Base-by-base conservation (phyloP, 2,888 invertebrate genomes). In the Branchinecta sandiegonensis region DNA sequence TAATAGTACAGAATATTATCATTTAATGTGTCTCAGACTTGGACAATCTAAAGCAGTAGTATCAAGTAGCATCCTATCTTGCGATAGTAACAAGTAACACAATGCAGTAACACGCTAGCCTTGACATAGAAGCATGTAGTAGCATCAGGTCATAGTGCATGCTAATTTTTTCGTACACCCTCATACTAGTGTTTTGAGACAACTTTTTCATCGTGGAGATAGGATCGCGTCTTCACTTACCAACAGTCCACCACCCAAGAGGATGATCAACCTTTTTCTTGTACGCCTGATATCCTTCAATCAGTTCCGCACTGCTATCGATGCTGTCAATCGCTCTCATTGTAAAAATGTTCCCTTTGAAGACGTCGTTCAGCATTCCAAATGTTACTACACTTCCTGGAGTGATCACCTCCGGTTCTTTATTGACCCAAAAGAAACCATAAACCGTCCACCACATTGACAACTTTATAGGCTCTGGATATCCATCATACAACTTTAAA, bases 341-440 rank as follows among this genome's bases (percentile, higher is more conserved):
- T 23, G 23, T 56, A 23, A 56, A 56, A 56, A 56, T 56, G 63
- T 71, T 65, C 48, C 68, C 56, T 14, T 14, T 50, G 23, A 46
- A 71, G 10, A 66, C 47, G n/a, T 69, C 69, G 37, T 70, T 68
- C 77, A 76, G 69, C 70, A 74, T 71, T 69, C 74, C 77, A 14
- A 81, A 75, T 3, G 81, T 80, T 70, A 78, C 79, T 1, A 80
- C 82, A 70, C 81, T 80, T 66, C 83, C 79, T 65, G 80, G 80
- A 71, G 83, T 79, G 37, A 80, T 79, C 5, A 56, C n/a, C 9
- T 56, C 63, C n/a, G 63, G 63, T 56, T 56, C 14, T 48, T 79
- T 77, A 10, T 84, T 84, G 77, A 85, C 84, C 85, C 85, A 86
- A 74, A 82, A 86, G 75, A 85, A 86, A 13, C 86, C 86, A 74